Conservation (phyloP, 2,888 invertebrate species). For the Ophioninae sp. region DNA sequence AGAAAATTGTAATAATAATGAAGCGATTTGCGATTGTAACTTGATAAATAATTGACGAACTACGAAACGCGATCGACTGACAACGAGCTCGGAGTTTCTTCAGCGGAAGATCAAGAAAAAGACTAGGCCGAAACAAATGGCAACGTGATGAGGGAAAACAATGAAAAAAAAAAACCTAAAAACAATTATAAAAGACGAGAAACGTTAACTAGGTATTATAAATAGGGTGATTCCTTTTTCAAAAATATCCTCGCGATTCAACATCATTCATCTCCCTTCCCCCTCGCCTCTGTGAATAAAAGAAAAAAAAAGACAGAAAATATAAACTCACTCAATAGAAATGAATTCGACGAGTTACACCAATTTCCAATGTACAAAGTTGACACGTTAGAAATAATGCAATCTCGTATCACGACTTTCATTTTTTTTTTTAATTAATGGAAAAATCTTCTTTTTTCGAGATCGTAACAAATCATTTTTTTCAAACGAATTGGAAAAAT, state of each 20-base stretch:
- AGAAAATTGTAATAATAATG: neutral
- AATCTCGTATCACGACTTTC: neutral
- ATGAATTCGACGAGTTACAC: conserved; percentile 49
- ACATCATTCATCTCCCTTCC: conserved; percentile 50
- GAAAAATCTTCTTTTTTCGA: conserved; percentile 41
- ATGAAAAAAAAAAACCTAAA: neutral
- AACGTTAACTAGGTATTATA: neutral
- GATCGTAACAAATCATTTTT: conserved; percentile 20
- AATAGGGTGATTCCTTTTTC: conserved; percentile 22
- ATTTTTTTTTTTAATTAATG: no score
- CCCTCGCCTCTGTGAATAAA: conserved; percentile 23
- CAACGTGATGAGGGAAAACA: conserved; percentile 13
- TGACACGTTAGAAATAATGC: conserved; percentile 59
- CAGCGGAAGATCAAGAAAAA: conserved; percentile 33
- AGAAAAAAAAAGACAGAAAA: conserved; percentile 24
- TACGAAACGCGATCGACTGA: conserved; percentile 37
- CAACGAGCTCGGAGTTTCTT: conserved; percentile 33
- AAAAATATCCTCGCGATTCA: conserved; percentile 44
- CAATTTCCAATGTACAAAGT: conserved; percentile 62
- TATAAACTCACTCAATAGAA: conserved; percentile 13
- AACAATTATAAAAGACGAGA: neutral
- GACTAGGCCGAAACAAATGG: neutral
- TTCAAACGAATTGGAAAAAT: neutral
- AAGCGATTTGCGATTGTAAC: conserved; percentile 35
- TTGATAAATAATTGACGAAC: conserved; percentile 54